A percentile compares a stretch with the other conserved stretches of the same genome.
Conservation (phyloP, 2,113 vertebrate genomes). For the Lepus americanus region DNA sequence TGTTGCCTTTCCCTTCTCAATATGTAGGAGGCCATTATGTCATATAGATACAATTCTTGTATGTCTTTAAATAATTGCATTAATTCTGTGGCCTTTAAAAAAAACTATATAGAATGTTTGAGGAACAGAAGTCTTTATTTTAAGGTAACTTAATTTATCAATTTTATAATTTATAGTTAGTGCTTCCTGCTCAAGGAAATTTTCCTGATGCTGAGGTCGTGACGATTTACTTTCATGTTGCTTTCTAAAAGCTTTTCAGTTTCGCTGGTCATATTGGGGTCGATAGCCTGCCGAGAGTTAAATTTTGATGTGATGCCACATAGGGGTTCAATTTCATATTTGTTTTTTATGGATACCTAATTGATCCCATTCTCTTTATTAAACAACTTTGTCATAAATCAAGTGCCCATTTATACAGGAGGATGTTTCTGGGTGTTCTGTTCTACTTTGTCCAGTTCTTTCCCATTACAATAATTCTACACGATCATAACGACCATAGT, state of each 20-base stretch:
- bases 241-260: slow-evolving; percentile 64
- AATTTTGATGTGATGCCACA: slow-evolving; percentile 62
- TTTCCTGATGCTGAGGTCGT: slow-evolving; percentile 1
- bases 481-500: background rate
- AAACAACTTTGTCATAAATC: background rate
- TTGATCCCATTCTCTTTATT: slow-evolving; percentile 62
- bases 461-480: background rate
- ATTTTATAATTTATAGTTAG: slow-evolving; percentile 43
- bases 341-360: slow-evolving; percentile 46
- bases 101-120: background rate
- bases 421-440: background rate
- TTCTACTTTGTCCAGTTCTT: background rate
- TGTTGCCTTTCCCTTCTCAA: background rate
- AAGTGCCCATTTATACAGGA: background rate
- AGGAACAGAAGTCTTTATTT: slow-evolving; percentile 49
- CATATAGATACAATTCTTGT: slow-evolving; percentile 11
- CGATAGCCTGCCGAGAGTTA: slow-evolving; percentile 53
- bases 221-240: slow-evolving; percentile 41
- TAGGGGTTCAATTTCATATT: slow-evolving; percentile 35
- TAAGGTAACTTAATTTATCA: slow-evolving; percentile 23
- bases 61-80: slow-evolving; percentile 35
- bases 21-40: background rate
- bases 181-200: slow-evolving; percentile 9
- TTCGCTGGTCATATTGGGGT: slow-evolving; percentile 7
- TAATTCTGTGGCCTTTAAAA: background rate